Percentiles rank a stretch among this genome's conserved stretches.
These are phyloP conservation scores for Ochropleura leucogaster DNA, from an alignment of 2,888 invertebrate genomes.

Conservation along the genomic window DNA sequence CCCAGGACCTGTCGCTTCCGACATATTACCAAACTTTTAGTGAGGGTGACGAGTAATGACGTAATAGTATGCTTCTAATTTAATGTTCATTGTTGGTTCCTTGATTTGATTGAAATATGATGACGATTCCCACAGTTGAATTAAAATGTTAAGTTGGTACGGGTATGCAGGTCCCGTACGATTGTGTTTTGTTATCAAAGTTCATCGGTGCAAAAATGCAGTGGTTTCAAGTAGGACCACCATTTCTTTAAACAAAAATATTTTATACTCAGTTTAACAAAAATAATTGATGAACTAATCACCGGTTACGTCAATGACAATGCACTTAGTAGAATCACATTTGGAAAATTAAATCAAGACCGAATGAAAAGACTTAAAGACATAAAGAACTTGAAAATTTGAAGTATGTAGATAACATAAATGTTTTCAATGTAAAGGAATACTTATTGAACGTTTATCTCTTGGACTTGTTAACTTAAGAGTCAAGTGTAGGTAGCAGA, in stretches of 20 bases:
- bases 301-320: background rate
- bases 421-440: slow-evolving; percentile 36
- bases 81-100: slow-evolving; percentile 47
- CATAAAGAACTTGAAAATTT: background rate
- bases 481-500: slow-evolving; percentile 85
- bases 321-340: background rate
- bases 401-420: background rate
- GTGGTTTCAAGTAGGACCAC: background rate
- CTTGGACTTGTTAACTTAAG: slow-evolving; percentile 66
- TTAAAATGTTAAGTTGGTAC: slow-evolving; percentile 24
- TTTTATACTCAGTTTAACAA: background rate
- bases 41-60: slow-evolving; percentile 77
- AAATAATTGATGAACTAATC: background rate
- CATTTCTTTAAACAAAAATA: background rate
- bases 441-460: slow-evolving; percentile 54
- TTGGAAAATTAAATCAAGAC: background rate
- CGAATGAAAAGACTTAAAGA: background rate
- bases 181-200: slow-evolving; percentile 16
- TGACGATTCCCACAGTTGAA: slow-evolving; percentile 27
- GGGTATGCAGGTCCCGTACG: slow-evolving; percentile 46
- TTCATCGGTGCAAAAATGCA: slow-evolving; percentile 22
- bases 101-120: slow-evolving; percentile 39
- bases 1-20: slow-evolving; percentile 80
- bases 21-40: slow-evolving; percentile 72
- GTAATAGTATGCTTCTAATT: slow-evolving; percentile 55